These are phyloP conservation scores for Hafferia zeledoni DNA, from an alignment of 2,797 vertebrate species.

Conservation along the genomic window DNA sequence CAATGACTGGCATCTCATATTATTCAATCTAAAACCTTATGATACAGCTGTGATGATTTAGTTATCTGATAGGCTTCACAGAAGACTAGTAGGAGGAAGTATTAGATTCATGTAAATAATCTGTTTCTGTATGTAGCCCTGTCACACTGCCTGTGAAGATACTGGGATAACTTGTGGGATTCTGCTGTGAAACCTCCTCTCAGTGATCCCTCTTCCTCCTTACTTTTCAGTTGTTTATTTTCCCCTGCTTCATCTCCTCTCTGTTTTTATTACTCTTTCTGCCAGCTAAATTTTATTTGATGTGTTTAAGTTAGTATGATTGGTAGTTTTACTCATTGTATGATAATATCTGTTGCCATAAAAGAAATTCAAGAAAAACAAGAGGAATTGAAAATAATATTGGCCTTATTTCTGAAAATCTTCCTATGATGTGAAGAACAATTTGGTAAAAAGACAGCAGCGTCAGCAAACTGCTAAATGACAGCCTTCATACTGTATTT, in stretches of 20 bases:
- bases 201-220: background rate
- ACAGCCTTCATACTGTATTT: background rate
- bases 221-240: background rate
- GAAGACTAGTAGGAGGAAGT: background rate
- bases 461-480: constrained; percentile 5
- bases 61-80: background rate
- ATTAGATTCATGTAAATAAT: background rate
- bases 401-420: constrained; percentile 6
- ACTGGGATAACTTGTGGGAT: background rate
- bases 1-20: background rate
- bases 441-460: background rate
- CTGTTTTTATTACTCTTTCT: background rate
- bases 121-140: background rate
- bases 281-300: constrained; percentile 12
- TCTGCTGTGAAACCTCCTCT: background rate
- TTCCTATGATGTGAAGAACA: background rate
- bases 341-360: background rate
- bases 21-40: background rate
- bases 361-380: background rate
- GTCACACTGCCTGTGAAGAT: background rate
- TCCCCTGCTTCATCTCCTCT: background rate
- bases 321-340: background rate
- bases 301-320: background rate
- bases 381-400: background rate
- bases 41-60: background rate